These are phyloP conservation scores for Tapera naevia DNA, from an alignment of 2,797 vertebrate species.

Conservation along the genomic window DNA sequence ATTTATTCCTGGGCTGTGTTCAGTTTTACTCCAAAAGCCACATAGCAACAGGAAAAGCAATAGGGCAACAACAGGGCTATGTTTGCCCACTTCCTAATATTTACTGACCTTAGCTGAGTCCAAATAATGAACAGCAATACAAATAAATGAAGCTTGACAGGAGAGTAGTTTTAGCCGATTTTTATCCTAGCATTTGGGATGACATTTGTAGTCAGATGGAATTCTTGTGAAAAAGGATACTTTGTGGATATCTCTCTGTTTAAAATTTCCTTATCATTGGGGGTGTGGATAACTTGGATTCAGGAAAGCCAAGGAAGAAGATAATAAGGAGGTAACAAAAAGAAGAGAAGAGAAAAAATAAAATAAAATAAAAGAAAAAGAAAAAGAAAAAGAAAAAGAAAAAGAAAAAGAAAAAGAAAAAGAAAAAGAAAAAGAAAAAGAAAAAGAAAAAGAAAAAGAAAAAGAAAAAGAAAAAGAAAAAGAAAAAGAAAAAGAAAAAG, in stretches of 20 bases:
- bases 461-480: too few species aligned
- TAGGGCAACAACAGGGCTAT: not conserved
- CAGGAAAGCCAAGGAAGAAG: not conserved
- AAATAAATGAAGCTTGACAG: not conserved
- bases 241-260: fast-evolving
- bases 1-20: not conserved
- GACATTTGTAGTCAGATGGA: not conserved
- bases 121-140: not conserved
- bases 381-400: too few species aligned
- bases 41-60: not conserved
- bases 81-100: not conserved
- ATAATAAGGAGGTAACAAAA: not conserved
- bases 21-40: not conserved
- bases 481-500: too few species aligned
- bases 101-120: not conserved
- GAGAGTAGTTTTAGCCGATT: not conserved
- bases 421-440: too few species aligned
- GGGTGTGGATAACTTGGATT: not conserved
- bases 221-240: not conserved
- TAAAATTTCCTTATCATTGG: not conserved
- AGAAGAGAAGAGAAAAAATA: not conserved
- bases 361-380: not conserved
- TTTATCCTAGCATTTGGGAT: not conserved
- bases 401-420: too few species aligned
- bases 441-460: too few species aligned